A percentile compares a stretch with the other conserved stretches of the same genome.
phyloP scores from a whole-genome alignment of 2,113 vertebrate genomes.

The Tringa solitaria region DNA sequence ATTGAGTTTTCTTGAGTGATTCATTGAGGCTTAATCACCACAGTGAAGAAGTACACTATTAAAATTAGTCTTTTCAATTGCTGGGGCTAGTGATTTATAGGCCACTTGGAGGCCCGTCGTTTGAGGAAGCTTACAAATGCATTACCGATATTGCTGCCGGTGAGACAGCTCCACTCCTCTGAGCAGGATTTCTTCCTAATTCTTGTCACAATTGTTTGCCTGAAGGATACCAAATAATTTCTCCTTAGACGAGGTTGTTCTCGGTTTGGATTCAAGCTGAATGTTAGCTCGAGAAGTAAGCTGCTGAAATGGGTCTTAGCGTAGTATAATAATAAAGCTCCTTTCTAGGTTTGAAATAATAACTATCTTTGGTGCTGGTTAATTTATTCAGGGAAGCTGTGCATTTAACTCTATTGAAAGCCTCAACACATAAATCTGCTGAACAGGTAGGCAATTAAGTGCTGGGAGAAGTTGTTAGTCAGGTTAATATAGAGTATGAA shows the following conservation, averaged over 20 bases:
- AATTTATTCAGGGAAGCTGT: constrained; percentile 40
- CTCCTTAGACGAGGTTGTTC: constrained; percentile 10
- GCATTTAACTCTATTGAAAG: constrained; percentile 37
- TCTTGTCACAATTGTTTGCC: constrained; percentile 33
- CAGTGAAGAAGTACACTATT: constrained; percentile 25
- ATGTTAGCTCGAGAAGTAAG: not conserved
- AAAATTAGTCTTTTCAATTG: constrained; percentile 53
- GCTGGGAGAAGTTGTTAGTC: constrained; percentile 35
- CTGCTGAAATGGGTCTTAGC: not conserved
- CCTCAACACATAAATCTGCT: constrained; percentile 16
- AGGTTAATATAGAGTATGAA: constrained; percentile 17
- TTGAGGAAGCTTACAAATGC: constrained; percentile 10
- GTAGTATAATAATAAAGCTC: not conserved
- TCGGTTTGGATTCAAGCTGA: not conserved
- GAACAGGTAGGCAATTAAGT: constrained; percentile 42
- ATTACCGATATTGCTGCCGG: not conserved
- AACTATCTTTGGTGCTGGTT: not conserved
- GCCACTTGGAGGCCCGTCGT: constrained; percentile 43
- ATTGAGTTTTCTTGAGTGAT: constrained; percentile 59
- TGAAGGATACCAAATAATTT: constrained; percentile 31
- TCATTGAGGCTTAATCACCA: constrained; percentile 30
- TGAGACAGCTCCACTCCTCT: not conserved
- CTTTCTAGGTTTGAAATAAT: constrained; percentile 36
- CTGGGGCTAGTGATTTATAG: constrained; percentile 45
- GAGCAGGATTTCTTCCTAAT: constrained; percentile 43